These are phyloP conservation scores for Odontamblyopus lacepedii DNA, from an alignment of 2,797 vertebrate species.

Conservation along the genomic window DNA sequence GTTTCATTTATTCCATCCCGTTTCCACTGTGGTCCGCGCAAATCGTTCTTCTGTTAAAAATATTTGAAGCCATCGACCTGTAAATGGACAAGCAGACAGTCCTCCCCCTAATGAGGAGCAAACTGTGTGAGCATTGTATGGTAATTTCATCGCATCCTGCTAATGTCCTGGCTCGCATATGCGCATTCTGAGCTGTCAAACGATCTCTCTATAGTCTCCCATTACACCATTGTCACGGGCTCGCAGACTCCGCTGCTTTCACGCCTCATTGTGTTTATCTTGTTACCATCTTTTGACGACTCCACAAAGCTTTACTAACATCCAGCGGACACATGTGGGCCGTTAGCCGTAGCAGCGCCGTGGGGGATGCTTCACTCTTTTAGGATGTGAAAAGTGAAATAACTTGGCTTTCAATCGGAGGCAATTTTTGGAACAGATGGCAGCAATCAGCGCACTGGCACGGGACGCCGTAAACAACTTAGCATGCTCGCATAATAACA, in stretches of 20 bases:
- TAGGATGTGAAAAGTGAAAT: conserved; percentile 70
- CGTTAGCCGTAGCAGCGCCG: conserved; percentile 33
- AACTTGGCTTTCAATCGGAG: conserved; percentile 70
- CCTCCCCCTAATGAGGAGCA: too few relatives aligned
- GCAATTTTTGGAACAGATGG: conserved; percentile 78
- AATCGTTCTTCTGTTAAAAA: too few relatives aligned
- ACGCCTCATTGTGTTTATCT: conserved; percentile 1
- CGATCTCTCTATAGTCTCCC: neutral
- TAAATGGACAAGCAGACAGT: too few relatives aligned
- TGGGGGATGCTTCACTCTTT: conserved; percentile 55
- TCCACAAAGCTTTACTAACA: conserved; percentile 8
- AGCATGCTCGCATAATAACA: conserved; percentile 70
- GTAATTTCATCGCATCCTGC: too few relatives aligned
- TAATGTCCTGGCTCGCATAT: neutral
- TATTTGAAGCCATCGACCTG: too few relatives aligned
- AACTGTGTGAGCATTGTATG: too few relatives aligned
- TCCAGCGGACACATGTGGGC: conserved; percentile 33
- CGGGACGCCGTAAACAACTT: conserved; percentile 74
- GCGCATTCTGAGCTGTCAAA: conserved; percentile 1
- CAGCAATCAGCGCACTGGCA: conserved; percentile 73
- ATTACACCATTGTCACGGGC: neutral
- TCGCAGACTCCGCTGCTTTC: conserved; percentile 1
- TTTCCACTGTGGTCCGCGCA: too few relatives aligned
- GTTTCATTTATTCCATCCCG: too few relatives aligned
- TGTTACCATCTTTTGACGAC: conserved; percentile 9